Evolutionary conservation across 2,888 invertebrate species (phyloP), one percentile per base, ranked within the genome.

Genomic region (Agrochola lychnidis): DNA sequence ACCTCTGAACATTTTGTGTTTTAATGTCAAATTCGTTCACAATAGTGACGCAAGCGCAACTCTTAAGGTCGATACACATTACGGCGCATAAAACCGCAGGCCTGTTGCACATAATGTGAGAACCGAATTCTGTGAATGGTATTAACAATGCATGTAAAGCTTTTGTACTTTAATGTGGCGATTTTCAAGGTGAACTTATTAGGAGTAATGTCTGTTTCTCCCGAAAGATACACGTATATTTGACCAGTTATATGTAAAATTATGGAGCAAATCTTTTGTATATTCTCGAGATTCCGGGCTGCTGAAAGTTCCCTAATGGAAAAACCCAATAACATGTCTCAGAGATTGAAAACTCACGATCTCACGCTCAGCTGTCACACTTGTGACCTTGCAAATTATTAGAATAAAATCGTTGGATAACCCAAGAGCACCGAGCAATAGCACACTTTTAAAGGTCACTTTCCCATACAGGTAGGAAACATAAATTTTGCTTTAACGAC

Each of bases 11-110:
- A 81, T 89, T 87, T 89, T 87, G 74, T 88, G 86, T 87, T 88
- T 25, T 91, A 92, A 92, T 92, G 92, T 93, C 92, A 92, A 91
- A 92, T 91, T 91, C 89, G 84, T 80, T 78, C 83, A 86, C 87
- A 80, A 82, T 78, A 30, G 78, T 87, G 78, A 87, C 74, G 85
- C 85, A 86, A 87, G 78, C 70, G 53, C 70, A n/a, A 12, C 36
- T 64, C 57, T 61, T 82, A 83, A 89, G 88, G 86, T 88, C 82
- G 76, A 64, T 83, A 48, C 76, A 78, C 74, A 84, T 76, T 74
- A 71, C 57, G 40, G 40, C 36, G 68, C 71, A 40, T 10, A 56
- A n/a, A 51, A 76, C 81, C 77, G 36, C 73, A 57, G 66, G 57
- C 70, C 42, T 48, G 80, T 68, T 59, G 51, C 73, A 67, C 48